Conservation (phyloP, 2,797 vertebrate genomes). For the Hydrolagus colliei region DNA sequence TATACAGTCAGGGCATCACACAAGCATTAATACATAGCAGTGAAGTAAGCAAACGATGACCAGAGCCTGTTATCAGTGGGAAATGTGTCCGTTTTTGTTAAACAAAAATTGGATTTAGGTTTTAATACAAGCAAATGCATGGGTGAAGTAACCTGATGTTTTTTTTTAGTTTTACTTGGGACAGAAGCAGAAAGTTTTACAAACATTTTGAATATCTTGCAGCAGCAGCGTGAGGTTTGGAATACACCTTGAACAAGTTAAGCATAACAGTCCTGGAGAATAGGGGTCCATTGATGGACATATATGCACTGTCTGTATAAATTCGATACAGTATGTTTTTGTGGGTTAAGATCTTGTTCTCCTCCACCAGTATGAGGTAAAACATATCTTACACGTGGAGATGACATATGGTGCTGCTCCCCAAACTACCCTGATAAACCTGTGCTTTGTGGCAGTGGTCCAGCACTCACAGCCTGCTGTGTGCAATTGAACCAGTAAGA, state of each 20-base stretch:
- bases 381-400: not conserved
- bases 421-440: not conserved
- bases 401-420: not conserved
- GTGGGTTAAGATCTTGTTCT: not conserved
- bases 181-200: not conserved
- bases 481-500: no score
- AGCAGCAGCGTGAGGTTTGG: not conserved
- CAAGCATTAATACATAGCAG: constrained; percentile 1
- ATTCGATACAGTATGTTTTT: not conserved
- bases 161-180: constrained; percentile 20
- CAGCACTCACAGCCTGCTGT: not conserved
- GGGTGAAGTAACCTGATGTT: not conserved
- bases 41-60: not conserved
- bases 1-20: not conserved
- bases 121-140: not conserved
- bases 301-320: not conserved
- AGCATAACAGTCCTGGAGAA: not conserved
- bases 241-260: not conserved
- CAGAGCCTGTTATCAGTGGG: not conserved
- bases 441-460: not conserved
- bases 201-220: not conserved
- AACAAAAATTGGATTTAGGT: not conserved
- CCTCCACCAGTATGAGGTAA: not conserved
- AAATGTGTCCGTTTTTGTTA: not conserved
- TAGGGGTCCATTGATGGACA: not conserved